Percentiles rank a stretch among this genome's conserved stretches.
Conservation (phyloP, 2,888 invertebrate species). For the Agrilus cyanescens region DNA sequence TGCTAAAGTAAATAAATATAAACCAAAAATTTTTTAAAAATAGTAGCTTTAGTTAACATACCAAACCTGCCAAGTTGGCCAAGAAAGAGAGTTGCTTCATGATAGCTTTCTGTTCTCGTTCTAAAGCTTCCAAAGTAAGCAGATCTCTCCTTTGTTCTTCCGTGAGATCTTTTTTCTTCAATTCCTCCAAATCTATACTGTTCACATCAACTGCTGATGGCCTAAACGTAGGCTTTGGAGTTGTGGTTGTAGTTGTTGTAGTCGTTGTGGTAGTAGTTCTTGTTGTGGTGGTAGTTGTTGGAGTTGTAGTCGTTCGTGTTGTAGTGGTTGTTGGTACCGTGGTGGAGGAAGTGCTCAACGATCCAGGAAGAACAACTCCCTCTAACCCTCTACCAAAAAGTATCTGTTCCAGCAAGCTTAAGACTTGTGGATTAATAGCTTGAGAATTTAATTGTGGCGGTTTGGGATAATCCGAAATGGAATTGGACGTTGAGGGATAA, state of each 20-base stretch:
- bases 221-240: constrained; percentile 2
- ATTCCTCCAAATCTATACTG: constrained; percentile 7
- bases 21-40: background rate
- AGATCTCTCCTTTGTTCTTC: constrained; percentile 31
- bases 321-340: constrained; percentile 26
- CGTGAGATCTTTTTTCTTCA: constrained; percentile 26
- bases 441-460: too few species aligned
- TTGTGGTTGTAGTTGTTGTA: constrained; percentile 1
- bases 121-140: constrained; percentile 28
- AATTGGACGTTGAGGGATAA: too few species aligned
- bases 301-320: constrained; percentile 21
- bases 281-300: constrained; percentile 20
- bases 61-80: constrained; percentile 24
- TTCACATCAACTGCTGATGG: constrained; percentile 11
- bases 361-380: constrained; percentile 8
- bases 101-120: constrained; percentile 32
- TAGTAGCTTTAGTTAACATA: constrained; percentile 12
- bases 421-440: background rate
- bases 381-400: constrained; percentile 4
- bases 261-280: background rate
- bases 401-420: background rate
- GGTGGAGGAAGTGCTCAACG: constrained; percentile 26
- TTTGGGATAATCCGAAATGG: too few species aligned
- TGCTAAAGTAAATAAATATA: constrained; percentile 8
- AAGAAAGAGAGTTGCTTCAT: constrained; percentile 32